phyloP scores from a whole-genome alignment of 2,888 invertebrate species.

The Argyresthia goedartella region DNA sequence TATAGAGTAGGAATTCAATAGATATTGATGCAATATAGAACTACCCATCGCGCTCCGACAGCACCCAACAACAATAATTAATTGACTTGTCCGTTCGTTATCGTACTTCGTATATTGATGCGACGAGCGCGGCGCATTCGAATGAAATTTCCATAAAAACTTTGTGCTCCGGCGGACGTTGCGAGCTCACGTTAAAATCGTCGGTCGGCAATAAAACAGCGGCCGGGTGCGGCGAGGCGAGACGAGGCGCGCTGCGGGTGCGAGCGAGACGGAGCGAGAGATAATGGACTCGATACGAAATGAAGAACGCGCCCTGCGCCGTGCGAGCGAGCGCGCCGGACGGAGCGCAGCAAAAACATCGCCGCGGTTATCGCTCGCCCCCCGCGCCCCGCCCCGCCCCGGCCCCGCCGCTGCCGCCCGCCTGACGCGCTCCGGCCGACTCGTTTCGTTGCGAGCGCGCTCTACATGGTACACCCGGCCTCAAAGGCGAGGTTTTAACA shows the following conservation, averaged over 20 bases:
- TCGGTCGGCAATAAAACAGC: conserved; percentile 71
- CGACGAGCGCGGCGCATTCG: conserved; percentile 65
- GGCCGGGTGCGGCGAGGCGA: conserved; percentile 66
- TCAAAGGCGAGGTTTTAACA: conserved; percentile 43
- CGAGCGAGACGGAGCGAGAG: conserved; percentile 53
- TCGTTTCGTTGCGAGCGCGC: conserved; percentile 34
- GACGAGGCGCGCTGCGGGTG: conserved; percentile 50
- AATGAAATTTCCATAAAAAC: conserved; percentile 72
- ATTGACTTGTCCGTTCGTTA: conserved; percentile 71
- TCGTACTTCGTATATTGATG: conserved; percentile 71
- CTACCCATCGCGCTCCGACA: conserved; percentile 47
- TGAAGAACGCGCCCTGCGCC: conserved; percentile 64
- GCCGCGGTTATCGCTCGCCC: conserved; percentile 58
- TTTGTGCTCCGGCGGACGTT: conserved; percentile 70
- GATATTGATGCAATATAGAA: neutral
- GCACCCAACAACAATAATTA: conserved; percentile 70
- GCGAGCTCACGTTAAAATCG: conserved; percentile 72
- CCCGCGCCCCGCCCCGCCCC: conserved; percentile 23
- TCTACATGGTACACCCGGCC: conserved; percentile 30
- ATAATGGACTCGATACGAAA: conserved; percentile 67
- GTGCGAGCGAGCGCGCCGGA: conserved; percentile 50
- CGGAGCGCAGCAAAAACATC: conserved; percentile 66
- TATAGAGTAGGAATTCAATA: neutral
- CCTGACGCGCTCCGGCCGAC: conserved; percentile 35
- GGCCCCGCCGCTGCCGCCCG: conserved; percentile 25